Evolutionary conservation across 2,888 invertebrate genomes (phyloP), one percentile per base, ranked within the genome.

Genomic region (Xylocampa areola): DNA sequence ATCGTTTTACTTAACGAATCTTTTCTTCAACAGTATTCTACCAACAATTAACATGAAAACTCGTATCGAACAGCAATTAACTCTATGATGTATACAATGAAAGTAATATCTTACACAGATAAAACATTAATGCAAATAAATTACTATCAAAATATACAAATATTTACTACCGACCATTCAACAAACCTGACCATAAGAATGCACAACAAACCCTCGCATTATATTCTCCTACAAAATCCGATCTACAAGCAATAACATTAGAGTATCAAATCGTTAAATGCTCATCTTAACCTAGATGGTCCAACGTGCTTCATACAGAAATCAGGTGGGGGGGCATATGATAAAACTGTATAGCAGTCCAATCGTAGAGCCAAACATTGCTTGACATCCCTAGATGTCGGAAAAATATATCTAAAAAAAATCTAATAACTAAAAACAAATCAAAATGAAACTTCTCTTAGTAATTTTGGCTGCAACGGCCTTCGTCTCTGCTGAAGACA

Each of bases 321-420:
- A 76, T 61, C 71, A 55, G 69, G 90, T 88, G 88, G 75, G 92
- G 92, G 92, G 89, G 82, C 85, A 80, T 82, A 73, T 74, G 82
- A 94, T 94, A 94, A 93, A 94, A 94, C 91, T 91, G 86, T 91
- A 88, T 86, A 81, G 84, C 87, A 57, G 79, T 50, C 63, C 81
- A 78, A 75, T 73, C 73, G 81, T 66, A 69, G 73, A 82, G 86
- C 88, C 91, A 93, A 90, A 92, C 91, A 87, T 87, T 80, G 78
- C 86, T 86, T 86, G 90, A 89, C 92, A 89, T 90, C 87, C 75
- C 85, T 85, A 81, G 88, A 89, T 90, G 89, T 88, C 86, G 87
- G 88, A 85, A 87, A 89, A 86, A 81, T 77, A 82, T 27, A 16
- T 14, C 55, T 23, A 77, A 75, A 68, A 74, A 63, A 62, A 47